Conservation (phyloP, 2,113 vertebrate genomes). For the Aldabrachelys gigantea region DNA sequence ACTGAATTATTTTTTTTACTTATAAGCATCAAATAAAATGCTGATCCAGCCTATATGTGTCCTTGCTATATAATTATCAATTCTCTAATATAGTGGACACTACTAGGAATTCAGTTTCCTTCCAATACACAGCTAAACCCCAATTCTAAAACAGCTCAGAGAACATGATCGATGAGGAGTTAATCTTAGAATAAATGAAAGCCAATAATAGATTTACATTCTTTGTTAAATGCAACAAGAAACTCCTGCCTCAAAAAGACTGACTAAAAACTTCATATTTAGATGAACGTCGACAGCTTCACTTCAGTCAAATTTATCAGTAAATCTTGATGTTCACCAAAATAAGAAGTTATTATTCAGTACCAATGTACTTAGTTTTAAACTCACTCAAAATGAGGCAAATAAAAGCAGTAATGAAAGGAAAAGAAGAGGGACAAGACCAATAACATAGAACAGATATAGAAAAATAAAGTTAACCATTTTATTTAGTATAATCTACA, state of each 20-base stretch:
- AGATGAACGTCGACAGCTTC: neutral
- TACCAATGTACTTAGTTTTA: neutral
- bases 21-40: neutral
- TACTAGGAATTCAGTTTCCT: neutral
- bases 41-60: neutral
- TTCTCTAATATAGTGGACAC: neutral
- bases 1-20: neutral
- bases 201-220: neutral
- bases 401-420: rapidly evolving
- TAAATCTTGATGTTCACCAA: neutral
- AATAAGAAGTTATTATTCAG: neutral
- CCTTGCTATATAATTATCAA: neutral
- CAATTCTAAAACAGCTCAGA: neutral
- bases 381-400: neutral
- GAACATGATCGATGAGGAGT: neutral
- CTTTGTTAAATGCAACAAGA: rapidly evolving
- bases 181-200: neutral
- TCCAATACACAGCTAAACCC: neutral
- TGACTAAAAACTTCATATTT: rapidly evolving
- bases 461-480: neutral
- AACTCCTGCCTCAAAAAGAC: rapidly evolving
- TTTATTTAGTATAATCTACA: neutral
- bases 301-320: neutral
- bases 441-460: neutral
- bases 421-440: neutral